phyloP scores from a whole-genome alignment of 2,797 vertebrate species.

The Melanotaenia boesemani region DNA sequence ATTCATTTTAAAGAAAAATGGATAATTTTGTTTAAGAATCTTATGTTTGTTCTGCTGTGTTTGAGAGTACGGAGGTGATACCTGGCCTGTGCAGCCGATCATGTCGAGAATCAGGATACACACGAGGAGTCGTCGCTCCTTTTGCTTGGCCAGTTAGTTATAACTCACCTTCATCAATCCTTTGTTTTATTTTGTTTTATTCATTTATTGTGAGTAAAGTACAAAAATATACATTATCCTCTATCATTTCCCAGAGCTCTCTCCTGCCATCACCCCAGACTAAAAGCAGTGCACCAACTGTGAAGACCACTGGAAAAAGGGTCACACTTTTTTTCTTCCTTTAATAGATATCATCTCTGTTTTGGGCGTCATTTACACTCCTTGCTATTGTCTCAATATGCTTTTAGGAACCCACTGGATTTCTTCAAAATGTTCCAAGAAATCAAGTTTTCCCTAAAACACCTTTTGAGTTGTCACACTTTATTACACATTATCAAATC shows the following conservation, averaged over 20 bases:
- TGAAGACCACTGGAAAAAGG: constrained; percentile 55
- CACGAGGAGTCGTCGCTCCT: constrained; percentile 38
- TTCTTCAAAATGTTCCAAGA: constrained; percentile 58
- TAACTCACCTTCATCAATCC: constrained; percentile 1
- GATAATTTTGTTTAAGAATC: neutral
- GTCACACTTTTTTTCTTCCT: constrained; percentile 30
- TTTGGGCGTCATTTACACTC: neutral
- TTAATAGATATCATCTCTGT: neutral
- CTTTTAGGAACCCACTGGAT: constrained; percentile 69
- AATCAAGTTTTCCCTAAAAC: constrained; percentile 45
- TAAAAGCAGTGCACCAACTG: constrained; percentile 11
- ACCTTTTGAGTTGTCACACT: constrained; percentile 54
- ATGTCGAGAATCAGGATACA: constrained; percentile 67
- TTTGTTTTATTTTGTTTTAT: neutral
- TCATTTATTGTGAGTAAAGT: neutral
- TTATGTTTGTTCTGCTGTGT: constrained; percentile 29
- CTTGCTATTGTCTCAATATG: constrained; percentile 11
- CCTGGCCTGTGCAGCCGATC: constrained; percentile 29
- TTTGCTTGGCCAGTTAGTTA: constrained; percentile 63
- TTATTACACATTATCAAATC: constrained; percentile 66
- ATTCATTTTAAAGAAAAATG: neutral
- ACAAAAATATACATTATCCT: neutral
- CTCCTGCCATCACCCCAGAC: constrained; percentile 13
- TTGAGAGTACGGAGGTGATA: constrained; percentile 51
- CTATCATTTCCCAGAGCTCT: constrained; percentile 49